A percentile compares a stretch with the other conserved stretches of the same genome.
Evolutionary conservation across 2,797 vertebrate species (phyloP).

Genomic region (Myotis daubentonii): DNA sequence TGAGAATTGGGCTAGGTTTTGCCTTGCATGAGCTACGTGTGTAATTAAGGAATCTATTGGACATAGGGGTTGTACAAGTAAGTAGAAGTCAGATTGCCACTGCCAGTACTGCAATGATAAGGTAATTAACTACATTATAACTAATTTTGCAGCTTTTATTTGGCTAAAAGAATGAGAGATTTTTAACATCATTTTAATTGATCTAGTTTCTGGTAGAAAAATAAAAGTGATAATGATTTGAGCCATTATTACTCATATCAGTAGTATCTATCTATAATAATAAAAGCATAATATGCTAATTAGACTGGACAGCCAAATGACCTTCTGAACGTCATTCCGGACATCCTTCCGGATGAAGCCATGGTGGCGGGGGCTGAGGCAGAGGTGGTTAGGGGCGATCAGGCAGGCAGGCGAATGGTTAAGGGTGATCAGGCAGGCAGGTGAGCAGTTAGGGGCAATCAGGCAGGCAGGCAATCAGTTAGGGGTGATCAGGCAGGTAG

Average conservation of each 20-base stretch:
- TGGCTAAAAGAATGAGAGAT: slow-evolving; percentile 37
- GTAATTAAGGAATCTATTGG: slow-evolving; percentile 67
- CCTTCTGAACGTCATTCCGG: too few species aligned
- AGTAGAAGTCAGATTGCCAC: slow-evolving; percentile 55
- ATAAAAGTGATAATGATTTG: background rate
- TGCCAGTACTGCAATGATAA: slow-evolving; percentile 31
- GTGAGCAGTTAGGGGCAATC: too few species aligned
- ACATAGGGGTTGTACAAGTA: slow-evolving; percentile 10
- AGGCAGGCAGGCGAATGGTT: too few species aligned
- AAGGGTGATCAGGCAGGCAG: too few species aligned
- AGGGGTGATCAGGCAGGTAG: too few species aligned
- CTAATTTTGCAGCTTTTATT: slow-evolving; percentile 50
- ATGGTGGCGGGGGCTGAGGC: too few species aligned
- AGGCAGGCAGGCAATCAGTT: too few species aligned
- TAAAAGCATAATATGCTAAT: too few species aligned
- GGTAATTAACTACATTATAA: slow-evolving; percentile 54
- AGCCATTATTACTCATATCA: slow-evolving; percentile 16
- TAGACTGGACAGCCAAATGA: too few species aligned
- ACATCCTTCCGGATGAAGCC: too few species aligned
- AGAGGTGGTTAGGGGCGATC: too few species aligned
- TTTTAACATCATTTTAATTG: slow-evolving; percentile 56
- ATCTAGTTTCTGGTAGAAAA: slow-evolving; percentile 65
- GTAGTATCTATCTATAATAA: background rate
- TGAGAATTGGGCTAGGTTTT: slow-evolving; percentile 61
- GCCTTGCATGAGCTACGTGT: slow-evolving; percentile 57